phyloP scores from a whole-genome alignment of 2,113 vertebrate species.

The Porphyrio hochstetteri region DNA sequence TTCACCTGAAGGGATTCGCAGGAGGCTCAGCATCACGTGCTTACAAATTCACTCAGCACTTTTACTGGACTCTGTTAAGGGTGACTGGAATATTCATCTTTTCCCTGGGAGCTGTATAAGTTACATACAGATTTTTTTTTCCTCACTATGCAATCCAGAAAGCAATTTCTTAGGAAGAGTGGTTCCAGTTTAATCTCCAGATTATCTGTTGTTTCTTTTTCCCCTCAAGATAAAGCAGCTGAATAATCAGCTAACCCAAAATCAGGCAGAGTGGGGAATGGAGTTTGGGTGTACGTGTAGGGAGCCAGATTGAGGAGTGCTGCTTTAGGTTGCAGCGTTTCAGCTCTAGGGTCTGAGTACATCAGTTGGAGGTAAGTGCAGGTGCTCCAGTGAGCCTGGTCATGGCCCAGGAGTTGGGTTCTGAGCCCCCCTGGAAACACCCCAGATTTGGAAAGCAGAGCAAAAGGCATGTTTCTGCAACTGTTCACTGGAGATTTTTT shows the following conservation, averaged over 20 bases:
- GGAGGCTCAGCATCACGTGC: neutral
- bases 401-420: neutral
- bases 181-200: slow-evolving; percentile 37
- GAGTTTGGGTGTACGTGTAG: neutral
- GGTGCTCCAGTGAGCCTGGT: neutral
- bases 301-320: neutral
- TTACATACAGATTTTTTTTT: neutral
- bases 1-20: neutral
- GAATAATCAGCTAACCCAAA: slow-evolving; percentile 6
- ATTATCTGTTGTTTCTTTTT: slow-evolving; percentile 36
- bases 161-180: slow-evolving; percentile 32
- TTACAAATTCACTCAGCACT: neutral
- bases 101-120: neutral
- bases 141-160: neutral
- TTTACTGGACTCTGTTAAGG: neutral
- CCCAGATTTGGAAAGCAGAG: neutral
- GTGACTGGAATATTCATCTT: neutral
- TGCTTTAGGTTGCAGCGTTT: neutral
- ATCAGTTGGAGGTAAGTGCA: neutral
- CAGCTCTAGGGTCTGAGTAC: neutral
- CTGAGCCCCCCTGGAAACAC: neutral
- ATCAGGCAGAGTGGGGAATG: neutral
- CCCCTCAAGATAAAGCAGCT: neutral
- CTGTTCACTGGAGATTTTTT: neutral
- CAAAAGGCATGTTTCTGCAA: neutral